These are phyloP conservation scores for Drosophila sproati DNA, from an alignment of 1,140 invertebrate species.

Conservation along the genomic window DNA sequence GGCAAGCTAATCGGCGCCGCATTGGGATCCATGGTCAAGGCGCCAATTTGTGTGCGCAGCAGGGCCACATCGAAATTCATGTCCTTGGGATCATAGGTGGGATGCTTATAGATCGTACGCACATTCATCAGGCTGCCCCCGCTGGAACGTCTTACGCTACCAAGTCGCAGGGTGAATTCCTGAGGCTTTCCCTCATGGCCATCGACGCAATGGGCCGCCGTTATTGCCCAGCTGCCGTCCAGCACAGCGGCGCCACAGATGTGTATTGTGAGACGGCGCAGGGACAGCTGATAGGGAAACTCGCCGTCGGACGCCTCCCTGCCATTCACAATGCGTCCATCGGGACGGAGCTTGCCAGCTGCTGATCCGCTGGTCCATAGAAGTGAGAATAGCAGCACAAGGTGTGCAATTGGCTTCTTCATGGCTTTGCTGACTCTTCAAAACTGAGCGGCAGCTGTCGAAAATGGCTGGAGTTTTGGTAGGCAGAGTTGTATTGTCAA, in stretches of 20 bases:
- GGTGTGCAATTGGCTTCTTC: slow-evolving; percentile 7
- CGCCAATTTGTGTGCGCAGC: slow-evolving; percentile 51
- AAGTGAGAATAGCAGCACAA: slow-evolving; percentile 11
- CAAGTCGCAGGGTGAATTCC: slow-evolving; percentile 70
- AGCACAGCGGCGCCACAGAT: slow-evolving; percentile 82
- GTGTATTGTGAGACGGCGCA: slow-evolving; percentile 68
- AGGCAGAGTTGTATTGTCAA: slow-evolving; percentile 19
- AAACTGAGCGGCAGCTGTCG: slow-evolving; percentile 24
- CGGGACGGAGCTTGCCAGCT: slow-evolving; percentile 39
- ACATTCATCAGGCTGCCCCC: slow-evolving; percentile 68
- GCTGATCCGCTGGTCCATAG: slow-evolving; percentile 9
- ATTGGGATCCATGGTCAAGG: slow-evolving; percentile 42
- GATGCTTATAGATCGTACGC: slow-evolving; percentile 74
- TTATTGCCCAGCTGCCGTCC: slow-evolving; percentile 77
- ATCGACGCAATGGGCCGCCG: slow-evolving; percentile 81
- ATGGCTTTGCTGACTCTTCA: slow-evolving; percentile 27
- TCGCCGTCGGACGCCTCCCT: slow-evolving; percentile 62
- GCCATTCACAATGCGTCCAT: slow-evolving; percentile 77
- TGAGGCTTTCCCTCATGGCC: slow-evolving; percentile 59
- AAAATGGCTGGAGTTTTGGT: slow-evolving; percentile 27
- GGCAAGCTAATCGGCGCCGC: slow-evolving; percentile 63
- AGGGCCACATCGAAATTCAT: slow-evolving; percentile 80
- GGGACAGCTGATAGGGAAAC: slow-evolving; percentile 69
- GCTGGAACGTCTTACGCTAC: slow-evolving; percentile 50
- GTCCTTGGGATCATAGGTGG: slow-evolving; percentile 68